Base-by-base conservation (phyloP, 2,888 invertebrate genomes). In the Cheilosia variabilis region DNA sequence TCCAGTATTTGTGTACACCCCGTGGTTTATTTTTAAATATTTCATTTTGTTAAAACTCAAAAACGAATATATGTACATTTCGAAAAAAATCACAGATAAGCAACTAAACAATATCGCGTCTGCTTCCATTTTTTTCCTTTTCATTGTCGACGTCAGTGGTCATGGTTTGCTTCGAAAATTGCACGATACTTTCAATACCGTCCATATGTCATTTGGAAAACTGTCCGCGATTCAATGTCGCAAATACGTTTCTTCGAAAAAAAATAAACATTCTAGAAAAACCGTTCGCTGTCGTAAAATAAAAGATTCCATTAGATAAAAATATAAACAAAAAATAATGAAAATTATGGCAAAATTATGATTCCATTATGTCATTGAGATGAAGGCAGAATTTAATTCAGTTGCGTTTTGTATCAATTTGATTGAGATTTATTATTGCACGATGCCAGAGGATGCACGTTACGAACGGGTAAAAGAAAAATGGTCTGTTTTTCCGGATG, bases 321-420 rank as follows among this genome's bases (percentile, higher is more conserved):
- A 52, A 24, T 41, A 73, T 50, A 73, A 63, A 73, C 34, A 62
- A 45, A 53, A 37, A 37, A 37, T 13, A 63, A 53, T 4, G n/a
- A 63, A 63, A 73, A 45, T 45, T 69, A 76, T 81, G 55, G 43
- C 55, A 63, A 55, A 73, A 45, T 45, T 69, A 76, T 76, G 55
- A 50, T 63, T 76, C 69, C 57, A 81, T 80, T 80, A 80, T 80
- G 57, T 43, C 62, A 62, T 68, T 60, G 55, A 24, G 47, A 15
- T 6, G 47, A 62, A 69, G 81, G 55, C 76, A 78, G 55, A 63
- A 63, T 47, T 50, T 31, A 47, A 71, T 78, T 78, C 71, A 73
- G 53, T 73, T 63, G 24, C 9, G 17, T 53, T 72, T 24, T 24
- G 34, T 34, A 37, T 57, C 19, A 19, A 17, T 57, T 24, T 9